Conservation (phyloP, 2,113 vertebrate species). For the Origma solitaria region DNA sequence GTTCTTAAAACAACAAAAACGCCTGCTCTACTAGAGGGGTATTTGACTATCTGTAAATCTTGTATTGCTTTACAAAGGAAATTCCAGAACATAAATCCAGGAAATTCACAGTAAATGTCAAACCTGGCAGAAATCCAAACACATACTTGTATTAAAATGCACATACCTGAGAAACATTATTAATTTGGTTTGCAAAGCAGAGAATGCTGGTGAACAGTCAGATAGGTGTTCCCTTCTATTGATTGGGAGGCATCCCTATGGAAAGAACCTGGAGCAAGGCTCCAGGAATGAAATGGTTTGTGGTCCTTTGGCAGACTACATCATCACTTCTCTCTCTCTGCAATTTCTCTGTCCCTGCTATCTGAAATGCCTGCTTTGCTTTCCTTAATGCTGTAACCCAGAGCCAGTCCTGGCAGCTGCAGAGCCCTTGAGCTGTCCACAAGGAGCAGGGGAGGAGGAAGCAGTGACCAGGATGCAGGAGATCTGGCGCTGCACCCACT, state of each 20-base stretch:
- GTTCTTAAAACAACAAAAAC: not conserved
- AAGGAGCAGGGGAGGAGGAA: not conserved
- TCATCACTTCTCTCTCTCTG: not conserved
- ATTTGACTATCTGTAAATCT: not conserved
- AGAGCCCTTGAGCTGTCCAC: not conserved
- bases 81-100: constrained; percentile 13
- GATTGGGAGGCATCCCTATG: not conserved
- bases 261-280: not conserved
- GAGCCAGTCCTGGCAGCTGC: not conserved
- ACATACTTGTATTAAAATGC: not conserved
- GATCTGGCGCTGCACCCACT: not conserved
- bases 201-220: not conserved
- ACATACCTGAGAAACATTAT: not conserved
- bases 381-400: not conserved
- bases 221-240: not conserved
- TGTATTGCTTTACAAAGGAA: not conserved
- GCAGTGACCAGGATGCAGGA: not conserved
- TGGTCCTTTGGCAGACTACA: not conserved
- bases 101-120: constrained; percentile 13
- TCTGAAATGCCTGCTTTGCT: not conserved
- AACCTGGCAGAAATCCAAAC: constrained; percentile 20
- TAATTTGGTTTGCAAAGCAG: not conserved
- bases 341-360: not conserved
- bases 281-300: not conserved
- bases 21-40: not conserved